Percentiles rank a stretch among this genome's conserved stretches.
These are phyloP conservation scores for Bradypodion ventrale DNA, from an alignment of 2,797 vertebrate species.

Conservation along the genomic window DNA sequence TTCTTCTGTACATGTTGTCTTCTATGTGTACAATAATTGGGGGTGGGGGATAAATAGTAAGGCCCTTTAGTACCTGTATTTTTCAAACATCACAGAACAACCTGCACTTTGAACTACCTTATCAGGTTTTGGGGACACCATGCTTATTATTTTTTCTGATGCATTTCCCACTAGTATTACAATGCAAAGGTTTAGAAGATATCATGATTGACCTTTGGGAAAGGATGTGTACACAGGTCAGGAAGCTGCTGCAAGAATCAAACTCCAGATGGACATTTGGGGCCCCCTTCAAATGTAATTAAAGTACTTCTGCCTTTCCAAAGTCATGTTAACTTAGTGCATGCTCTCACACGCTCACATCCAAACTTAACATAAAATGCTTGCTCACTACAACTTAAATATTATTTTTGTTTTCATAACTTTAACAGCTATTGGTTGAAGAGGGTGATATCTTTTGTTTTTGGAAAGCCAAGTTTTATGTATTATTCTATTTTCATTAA, in stretches of 20 bases:
- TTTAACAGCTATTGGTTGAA: background rate
- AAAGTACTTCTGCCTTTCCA: background rate
- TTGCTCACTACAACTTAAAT: background rate
- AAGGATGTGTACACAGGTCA: background rate
- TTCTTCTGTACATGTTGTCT: background rate
- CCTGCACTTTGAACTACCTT: background rate
- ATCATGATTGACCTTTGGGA: background rate
- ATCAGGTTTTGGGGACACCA: background rate
- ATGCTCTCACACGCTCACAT: background rate
- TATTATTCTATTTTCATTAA: background rate
- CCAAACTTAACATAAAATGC: background rate
- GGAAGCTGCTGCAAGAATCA: background rate
- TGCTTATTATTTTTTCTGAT: background rate
- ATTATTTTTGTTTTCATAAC: background rate
- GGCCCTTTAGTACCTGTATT: background rate
- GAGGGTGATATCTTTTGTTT: constrained; percentile 4
- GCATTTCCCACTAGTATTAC: too few relatives aligned
- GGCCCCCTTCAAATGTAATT: background rate
- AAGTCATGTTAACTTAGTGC: background rate
- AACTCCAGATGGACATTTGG: background rate
- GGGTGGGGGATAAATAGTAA: background rate
- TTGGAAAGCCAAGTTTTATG: background rate
- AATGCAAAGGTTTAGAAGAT: background rate
- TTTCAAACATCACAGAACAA: background rate
- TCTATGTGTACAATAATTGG: background rate